Base-by-base conservation (phyloP, 2,113 vertebrate genomes). In the Leptobrachium leishanense region DNA sequence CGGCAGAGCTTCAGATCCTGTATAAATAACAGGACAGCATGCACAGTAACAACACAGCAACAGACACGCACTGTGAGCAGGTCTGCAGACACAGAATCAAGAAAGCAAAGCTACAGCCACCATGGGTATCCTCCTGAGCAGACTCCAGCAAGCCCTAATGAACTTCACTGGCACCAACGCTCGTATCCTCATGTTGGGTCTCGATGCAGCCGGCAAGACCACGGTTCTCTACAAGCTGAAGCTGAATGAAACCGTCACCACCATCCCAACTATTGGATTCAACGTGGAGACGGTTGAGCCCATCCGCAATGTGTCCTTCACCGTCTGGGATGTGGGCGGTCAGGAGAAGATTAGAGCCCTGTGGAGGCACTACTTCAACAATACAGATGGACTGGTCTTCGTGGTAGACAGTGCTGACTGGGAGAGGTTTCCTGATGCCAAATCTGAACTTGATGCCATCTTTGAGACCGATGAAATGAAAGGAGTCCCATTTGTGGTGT, bases 201-300 rank as follows among this genome's bases (percentile, higher is more conserved):
- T 94, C 81, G 92, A 94, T 81, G 91, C 84, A 0, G 82, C 92
- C 2, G 94, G 94, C 2, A 95, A 95, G 84, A 91, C 94, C 0
- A 92, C 92, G 3, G 76, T 95, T n/a, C 74, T 94, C 6, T 83
- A 83, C 42, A 84, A 79, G 75, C 75, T 84, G 64, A 85, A 85
- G 72, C 5, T 76, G 42, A 81, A 83, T 8, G 82, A 84, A 66
- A 76, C 75, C 0, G 40, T 31, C 31, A 12, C 15, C 31, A 83
- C 83, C 42, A 77, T 85, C 40, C 84, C 83, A 15, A 85, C 83
- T 13, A 4, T 84, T 2, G 81, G 83, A 13, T 83, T 84, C 81
- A 84, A 79, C 1, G 84, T 85, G 10, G 81, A 84, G 75, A 84
- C n/a, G 0, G 10, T 85, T 7, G 76, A 83, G 20, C 72, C 75